These are phyloP conservation scores for Ctenopoma kingsleyae DNA, from an alignment of 2,797 vertebrate genomes.

Conservation along the genomic window DNA sequence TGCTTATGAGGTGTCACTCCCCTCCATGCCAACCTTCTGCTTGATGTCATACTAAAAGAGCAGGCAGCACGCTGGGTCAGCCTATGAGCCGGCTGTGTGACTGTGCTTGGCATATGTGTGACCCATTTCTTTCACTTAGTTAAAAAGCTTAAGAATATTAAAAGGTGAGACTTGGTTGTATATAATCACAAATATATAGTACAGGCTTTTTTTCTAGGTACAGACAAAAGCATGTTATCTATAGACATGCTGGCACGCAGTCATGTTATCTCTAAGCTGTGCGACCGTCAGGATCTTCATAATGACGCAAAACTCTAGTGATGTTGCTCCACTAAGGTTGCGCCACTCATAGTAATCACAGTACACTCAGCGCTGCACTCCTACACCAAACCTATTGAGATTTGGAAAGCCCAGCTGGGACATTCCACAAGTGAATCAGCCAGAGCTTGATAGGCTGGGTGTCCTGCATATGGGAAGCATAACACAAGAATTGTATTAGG, in stretches of 20 bases:
- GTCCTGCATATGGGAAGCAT: neutral
- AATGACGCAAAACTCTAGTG: slow-evolving; percentile 43
- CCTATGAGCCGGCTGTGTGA: slow-evolving; percentile 27
- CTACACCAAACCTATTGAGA: slow-evolving; percentile 27
- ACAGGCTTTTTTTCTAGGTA: neutral
- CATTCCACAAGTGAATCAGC: slow-evolving; percentile 18
- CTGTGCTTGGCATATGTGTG: slow-evolving; percentile 25
- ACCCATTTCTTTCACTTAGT: slow-evolving; percentile 23
- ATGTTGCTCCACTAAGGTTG: slow-evolving; percentile 64
- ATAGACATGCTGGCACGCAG: slow-evolving; percentile 28
- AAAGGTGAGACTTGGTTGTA: slow-evolving; percentile 11
- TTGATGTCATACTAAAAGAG: slow-evolving; percentile 65
- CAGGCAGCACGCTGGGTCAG: slow-evolving; percentile 28
- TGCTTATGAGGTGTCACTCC: slow-evolving; percentile 60
- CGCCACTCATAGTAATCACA: slow-evolving; percentile 63
- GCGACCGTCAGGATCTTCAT: slow-evolving; percentile 47
- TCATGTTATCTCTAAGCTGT: slow-evolving; percentile 52
- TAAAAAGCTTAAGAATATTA: slow-evolving; percentile 22
- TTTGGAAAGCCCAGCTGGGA: slow-evolving; percentile 37
- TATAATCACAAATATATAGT: slow-evolving; percentile 5
- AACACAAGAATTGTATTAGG: slow-evolving; percentile 2
- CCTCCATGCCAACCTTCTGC: slow-evolving; percentile 54
- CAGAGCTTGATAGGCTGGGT: slow-evolving; percentile 4
- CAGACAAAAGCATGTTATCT: slow-evolving; percentile 39
- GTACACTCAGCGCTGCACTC: slow-evolving; percentile 41